These are phyloP conservation scores for Bryconaethiops microstoma DNA, from an alignment of 2,797 vertebrate genomes.

Conservation along the genomic window DNA sequence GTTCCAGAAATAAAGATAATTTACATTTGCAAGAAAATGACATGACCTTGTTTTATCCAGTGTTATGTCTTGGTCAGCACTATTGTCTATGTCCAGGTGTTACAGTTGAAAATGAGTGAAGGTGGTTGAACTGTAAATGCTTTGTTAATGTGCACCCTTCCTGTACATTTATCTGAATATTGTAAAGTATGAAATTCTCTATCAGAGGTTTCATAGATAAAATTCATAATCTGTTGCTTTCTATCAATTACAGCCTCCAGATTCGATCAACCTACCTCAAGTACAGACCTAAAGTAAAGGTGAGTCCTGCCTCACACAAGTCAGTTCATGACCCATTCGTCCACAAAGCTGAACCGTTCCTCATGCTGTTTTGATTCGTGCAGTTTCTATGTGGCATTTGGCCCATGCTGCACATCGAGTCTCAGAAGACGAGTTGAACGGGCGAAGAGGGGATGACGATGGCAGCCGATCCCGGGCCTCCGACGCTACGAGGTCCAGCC, in stretches of 20 bases:
- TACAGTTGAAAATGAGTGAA: too few relatives aligned
- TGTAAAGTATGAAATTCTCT: too few relatives aligned
- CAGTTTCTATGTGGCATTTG: constrained; percentile 94
- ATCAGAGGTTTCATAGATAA: too few relatives aligned
- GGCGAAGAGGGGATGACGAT: constrained; percentile 30
- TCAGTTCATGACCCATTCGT: background rate
- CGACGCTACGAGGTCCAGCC: constrained; percentile 54
- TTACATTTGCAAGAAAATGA: too few relatives aligned
- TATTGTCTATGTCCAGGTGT: too few relatives aligned
- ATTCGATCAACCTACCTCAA: constrained; percentile 96
- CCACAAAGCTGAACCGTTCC: background rate
- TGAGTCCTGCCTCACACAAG: constrained; percentile 59
- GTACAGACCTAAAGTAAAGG: constrained; percentile 93
- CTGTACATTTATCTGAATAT: too few relatives aligned
- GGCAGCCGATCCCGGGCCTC: constrained; percentile 62
- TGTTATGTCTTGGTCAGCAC: too few relatives aligned
- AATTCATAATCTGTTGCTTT: background rate
- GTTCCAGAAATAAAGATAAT: too few relatives aligned
- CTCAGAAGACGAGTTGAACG: constrained; percentile 85
- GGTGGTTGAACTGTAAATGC: too few relatives aligned
- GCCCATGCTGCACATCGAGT: constrained; percentile 90
- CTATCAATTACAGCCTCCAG: constrained; percentile 82
- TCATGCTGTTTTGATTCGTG: background rate
- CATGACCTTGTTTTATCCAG: too few relatives aligned
- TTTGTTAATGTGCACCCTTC: too few relatives aligned